A percentile compares a stretch with the other conserved stretches of the same genome.
Evolutionary conservation across 1,140 invertebrate species (phyloP).

Genomic region (Drosophila novamexicana): DNA sequence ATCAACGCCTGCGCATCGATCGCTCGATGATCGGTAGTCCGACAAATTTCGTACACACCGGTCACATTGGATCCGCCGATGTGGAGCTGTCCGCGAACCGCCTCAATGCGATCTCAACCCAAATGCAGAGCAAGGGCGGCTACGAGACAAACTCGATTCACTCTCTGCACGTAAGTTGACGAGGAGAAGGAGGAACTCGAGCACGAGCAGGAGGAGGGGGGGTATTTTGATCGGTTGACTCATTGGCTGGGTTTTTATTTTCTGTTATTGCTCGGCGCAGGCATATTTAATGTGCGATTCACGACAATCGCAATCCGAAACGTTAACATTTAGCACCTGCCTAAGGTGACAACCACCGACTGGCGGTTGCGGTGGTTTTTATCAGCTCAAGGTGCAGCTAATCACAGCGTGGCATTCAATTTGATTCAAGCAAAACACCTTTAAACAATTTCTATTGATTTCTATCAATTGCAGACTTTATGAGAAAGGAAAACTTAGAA

Average conservation of each 20-base stretch:
- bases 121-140: constrained; percentile 95
- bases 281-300: constrained; percentile 52
- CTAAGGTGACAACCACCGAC: constrained; percentile 27
- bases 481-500: not conserved
- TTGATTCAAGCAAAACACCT: not conserved
- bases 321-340: constrained; percentile 54
- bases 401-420: constrained; percentile 1
- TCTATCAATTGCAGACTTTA: not conserved
- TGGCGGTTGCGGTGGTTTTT: constrained; percentile 21
- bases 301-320: constrained; percentile 48
- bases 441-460: not conserved
- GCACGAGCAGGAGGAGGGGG: not conserved
- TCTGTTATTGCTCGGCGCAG: constrained; percentile 1
- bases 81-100: constrained; percentile 90
- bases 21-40: constrained; percentile 96
- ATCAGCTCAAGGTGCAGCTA: constrained; percentile 12
- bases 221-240: constrained; percentile 21
- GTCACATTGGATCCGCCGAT: constrained; percentile 92
- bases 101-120: constrained; percentile 91
- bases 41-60: constrained; percentile 96
- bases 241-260: constrained; percentile 21
- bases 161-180: constrained; percentile 85
- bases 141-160: constrained; percentile 89
- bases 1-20: constrained; percentile 91
- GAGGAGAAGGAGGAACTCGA: too few species aligned